These are phyloP conservation scores for Nasua narica DNA, from an alignment of 2,797 vertebrate genomes.

Conservation along the genomic window DNA sequence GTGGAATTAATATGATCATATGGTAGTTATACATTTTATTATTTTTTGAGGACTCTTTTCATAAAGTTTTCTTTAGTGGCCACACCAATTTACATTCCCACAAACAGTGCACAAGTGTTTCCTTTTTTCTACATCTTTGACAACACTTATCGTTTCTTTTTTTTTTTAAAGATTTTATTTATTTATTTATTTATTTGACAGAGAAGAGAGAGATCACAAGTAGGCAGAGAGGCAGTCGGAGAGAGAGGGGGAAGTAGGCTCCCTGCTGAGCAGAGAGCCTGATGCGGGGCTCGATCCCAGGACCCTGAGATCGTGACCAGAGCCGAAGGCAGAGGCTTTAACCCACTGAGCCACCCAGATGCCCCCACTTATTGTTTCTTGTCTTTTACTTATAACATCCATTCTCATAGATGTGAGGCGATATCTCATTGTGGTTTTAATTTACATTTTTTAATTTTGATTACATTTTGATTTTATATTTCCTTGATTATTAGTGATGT, in stretches of 20 bases:
- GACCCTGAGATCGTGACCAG: no score
- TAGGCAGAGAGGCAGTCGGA: no score
- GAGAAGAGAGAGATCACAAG: no score
- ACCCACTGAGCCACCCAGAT: no score
- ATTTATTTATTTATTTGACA: no score
- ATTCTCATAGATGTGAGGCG: background rate
- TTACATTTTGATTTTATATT: background rate
- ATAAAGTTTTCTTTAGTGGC: background rate
- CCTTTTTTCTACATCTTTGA: background rate
- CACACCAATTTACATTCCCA: background rate
- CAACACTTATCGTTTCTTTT: background rate
- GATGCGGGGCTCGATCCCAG: no score
- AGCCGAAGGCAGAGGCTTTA: no score
- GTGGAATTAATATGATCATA: background rate
- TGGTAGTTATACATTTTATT: background rate
- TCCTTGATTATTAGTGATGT: background rate
- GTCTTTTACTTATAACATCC: background rate
- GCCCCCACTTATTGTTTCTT: background rate
- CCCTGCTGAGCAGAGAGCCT: no score
- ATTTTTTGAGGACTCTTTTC: background rate
- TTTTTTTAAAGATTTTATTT: no score
- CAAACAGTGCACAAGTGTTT: background rate
- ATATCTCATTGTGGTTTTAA: background rate
- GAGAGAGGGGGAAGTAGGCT: no score
- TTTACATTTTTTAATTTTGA: background rate